Evolutionary conservation across 2,113 vertebrate genomes (phyloP), one percentile per base, ranked within the genome.

Genomic region (Tragelaphus scriptus): DNA sequence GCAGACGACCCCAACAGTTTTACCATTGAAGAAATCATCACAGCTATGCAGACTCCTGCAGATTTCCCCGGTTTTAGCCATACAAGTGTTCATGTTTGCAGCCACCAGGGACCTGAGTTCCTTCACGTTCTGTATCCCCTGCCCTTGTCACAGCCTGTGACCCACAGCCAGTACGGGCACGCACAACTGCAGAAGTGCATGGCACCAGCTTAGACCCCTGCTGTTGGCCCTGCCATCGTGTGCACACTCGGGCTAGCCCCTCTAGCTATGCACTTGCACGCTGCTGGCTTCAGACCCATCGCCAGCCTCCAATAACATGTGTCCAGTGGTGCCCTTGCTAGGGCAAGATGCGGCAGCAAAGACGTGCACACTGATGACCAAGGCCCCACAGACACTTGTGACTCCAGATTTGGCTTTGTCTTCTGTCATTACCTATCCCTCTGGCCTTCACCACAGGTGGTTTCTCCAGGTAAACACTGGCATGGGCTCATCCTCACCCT

Each of bases 311-410:
- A 9, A 7, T 82, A 12, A 82, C 80, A 21, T 2, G 4, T n/a
- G 30, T 55, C 30, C 30, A 13, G 0, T 13, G 19, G 3, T 47
- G n/a, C 5, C 13, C 6, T 7, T 23, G 5, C 17, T 12, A 68
- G 11, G 36, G 36, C 28, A 40, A 55, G 17, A 23, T 84, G 25
- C 1, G 2, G 17, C 49, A 40, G 25, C 32, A 25, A 12, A 32
- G 51, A 47, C 0, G 2, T 2, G 0, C 0, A 5, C 2, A 0
- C 8, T 15, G 21, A 17, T 16, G 6, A 1, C 25, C 26, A 36
- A n/a, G 75, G 10, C 5, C 21, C 8, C 19, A 26, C 13, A 71
- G 13, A 44, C 13, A 14, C 36, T 21, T 11, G 14, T 13, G 49
- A 51, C 19, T 6, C 28, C 36, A 25, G 6, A 13, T 56, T 13